Evolutionary conservation across 2,888 invertebrate species (phyloP), one percentile per base, ranked within the genome.

Genomic region (Tiliacea citrago): DNA sequence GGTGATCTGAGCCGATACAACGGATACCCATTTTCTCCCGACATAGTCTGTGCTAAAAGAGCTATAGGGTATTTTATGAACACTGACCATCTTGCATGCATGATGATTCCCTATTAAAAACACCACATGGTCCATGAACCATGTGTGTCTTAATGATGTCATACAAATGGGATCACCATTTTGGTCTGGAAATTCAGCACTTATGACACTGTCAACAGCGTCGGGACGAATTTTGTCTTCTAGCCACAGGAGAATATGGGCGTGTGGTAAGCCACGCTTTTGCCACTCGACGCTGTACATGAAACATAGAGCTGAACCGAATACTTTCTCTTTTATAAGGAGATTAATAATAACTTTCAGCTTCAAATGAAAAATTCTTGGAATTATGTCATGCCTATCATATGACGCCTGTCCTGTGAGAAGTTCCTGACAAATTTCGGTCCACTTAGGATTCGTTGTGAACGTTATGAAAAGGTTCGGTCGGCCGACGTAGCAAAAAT

Each of bases 401-500:
- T 53, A 53, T 0, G 51, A 53, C 51, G 51, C 21, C 51, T 51
- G 51, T 51, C 51, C 51, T 51, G 21, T 51, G 4, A 51, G 21
- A 51, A 51, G 53, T 53, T 10, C 0, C 4, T 9, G 8, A 35
- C 35, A 35, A 35, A 51, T 51, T 4, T 51, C 51, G 10, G 51
- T 10, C 51, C 21, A 51, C 51, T 51, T 21, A 21, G 51, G 51
- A 51, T 51, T 21, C 0, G 21, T 51, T 3, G 51, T 51, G 4
- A 51, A 51, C 10, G 21, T 51, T 10, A 57, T 57, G 13, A 57
- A 57, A 16, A 57, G 57, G 29, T 57, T 29, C 57, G 57, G 57
- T 29, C 57, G 57, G 57, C 57, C 57, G 57, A 57, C 57, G 57
- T 57, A 57, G 29, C 57, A 57, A 57, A 57, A 57, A 29, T 29